Conservation (phyloP, 2,797 vertebrate genomes). For the Hippopotamyrus pictus region DNA sequence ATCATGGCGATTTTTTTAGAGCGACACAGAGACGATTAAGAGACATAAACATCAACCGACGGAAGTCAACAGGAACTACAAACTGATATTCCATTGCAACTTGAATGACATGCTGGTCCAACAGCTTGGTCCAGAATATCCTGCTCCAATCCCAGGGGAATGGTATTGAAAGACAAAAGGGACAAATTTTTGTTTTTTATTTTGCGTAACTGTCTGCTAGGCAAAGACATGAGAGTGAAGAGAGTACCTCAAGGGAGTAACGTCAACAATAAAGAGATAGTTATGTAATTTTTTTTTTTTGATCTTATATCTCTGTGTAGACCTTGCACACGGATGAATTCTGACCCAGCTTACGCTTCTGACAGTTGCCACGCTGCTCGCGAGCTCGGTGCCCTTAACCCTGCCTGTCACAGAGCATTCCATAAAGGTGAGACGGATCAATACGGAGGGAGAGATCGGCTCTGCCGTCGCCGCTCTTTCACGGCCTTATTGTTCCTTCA, state of each 20-base stretch:
- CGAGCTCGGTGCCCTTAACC: neutral
- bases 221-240: neutral
- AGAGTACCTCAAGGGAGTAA: neutral
- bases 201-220: neutral
- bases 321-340: neutral
- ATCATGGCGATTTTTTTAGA: neutral
- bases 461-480: neutral
- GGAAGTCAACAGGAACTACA: neutral
- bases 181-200: neutral
- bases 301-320: neutral
- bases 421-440: neutral
- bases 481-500: neutral
- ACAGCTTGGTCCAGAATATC: neutral
- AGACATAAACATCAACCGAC: neutral
- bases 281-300: neutral
- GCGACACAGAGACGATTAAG: neutral
- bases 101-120: neutral
- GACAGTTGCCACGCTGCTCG: neutral
- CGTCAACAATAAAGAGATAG: neutral
- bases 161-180: neutral
- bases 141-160: neutral
- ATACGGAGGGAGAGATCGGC: neutral
- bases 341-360: neutral
- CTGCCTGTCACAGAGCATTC: neutral
- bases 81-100: neutral